These are phyloP conservation scores for Dynastes maya DNA, from an alignment of 2,888 invertebrate species.

Conservation along the genomic window DNA sequence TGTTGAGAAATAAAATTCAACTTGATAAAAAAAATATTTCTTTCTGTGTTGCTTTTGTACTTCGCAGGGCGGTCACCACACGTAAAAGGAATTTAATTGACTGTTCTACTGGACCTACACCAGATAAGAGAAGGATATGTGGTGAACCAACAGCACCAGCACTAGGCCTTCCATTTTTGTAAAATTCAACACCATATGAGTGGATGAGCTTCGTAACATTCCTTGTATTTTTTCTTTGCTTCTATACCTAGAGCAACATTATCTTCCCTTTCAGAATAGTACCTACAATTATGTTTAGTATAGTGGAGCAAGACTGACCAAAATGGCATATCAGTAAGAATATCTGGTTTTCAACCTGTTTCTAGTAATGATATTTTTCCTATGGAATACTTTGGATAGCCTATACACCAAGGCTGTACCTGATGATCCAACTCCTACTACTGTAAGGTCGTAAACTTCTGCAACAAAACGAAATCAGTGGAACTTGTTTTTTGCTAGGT, in stretches of 20 bases:
- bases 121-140: constrained; percentile 81
- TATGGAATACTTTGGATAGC: constrained; percentile 75
- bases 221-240: neutral
- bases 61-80: too few relatives aligned
- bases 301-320: constrained; percentile 72
- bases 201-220: neutral
- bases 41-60: too few relatives aligned
- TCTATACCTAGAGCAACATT: constrained; percentile 70
- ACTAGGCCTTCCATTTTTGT: neutral
- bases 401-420: constrained; percentile 82
- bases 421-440: constrained; percentile 80
- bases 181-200: constrained; percentile 63
- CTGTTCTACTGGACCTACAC: constrained; percentile 78
- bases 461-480: neutral
- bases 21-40: too few relatives aligned
- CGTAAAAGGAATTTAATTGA: constrained; percentile 62
- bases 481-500: too few relatives aligned
- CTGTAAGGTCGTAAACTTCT: constrained; percentile 76
- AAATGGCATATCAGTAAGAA: constrained; percentile 73
- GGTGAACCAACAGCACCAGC: constrained; percentile 38
- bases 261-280: constrained; percentile 73
- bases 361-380: constrained; percentile 78
- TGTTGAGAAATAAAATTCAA: too few relatives aligned
- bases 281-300: constrained; percentile 76
- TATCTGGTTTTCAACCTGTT: constrained; percentile 74